Evolutionary conservation across 2,797 vertebrate genomes (phyloP).

Genomic region (Sorex maritimensis): DNA sequence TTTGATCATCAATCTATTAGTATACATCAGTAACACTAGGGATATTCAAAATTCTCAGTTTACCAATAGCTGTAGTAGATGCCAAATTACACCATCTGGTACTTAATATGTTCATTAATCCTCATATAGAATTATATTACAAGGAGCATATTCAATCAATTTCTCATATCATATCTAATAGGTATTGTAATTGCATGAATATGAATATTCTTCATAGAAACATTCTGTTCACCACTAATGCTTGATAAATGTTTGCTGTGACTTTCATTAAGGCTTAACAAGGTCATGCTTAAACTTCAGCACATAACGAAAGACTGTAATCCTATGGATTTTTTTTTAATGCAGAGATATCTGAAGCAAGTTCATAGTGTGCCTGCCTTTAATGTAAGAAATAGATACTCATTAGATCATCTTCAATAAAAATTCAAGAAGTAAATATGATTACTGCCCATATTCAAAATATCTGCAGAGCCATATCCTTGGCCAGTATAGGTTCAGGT

Average conservation of each 20-base stretch:
- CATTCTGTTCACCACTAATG: slow-evolving; percentile 49
- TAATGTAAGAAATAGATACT: slow-evolving; percentile 62
- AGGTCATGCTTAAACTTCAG: slow-evolving; percentile 68
- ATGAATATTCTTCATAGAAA: slow-evolving; percentile 65
- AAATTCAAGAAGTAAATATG: slow-evolving; percentile 69
- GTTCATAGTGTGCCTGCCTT: not conserved
- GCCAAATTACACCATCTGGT: slow-evolving; percentile 83
- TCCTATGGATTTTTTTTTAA: slow-evolving; percentile 34
- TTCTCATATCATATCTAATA: slow-evolving; percentile 75
- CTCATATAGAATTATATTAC: slow-evolving; percentile 78
- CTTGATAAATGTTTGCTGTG: slow-evolving; percentile 70
- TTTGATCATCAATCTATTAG: slow-evolving; percentile 79
- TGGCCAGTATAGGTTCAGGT: not conserved
- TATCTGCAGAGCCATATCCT: slow-evolving; percentile 45
- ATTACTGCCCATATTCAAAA: slow-evolving; percentile 60
- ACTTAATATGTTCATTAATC: slow-evolving; percentile 84
- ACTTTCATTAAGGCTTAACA: slow-evolving; percentile 75
- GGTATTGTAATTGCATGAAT: slow-evolving; percentile 64
- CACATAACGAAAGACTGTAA: slow-evolving; percentile 29
- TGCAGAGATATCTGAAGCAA: slow-evolving; percentile 71
- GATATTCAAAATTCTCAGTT: slow-evolving; percentile 74
- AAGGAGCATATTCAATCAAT: slow-evolving; percentile 81
- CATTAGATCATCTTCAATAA: slow-evolving; percentile 65
- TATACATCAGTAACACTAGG: slow-evolving; percentile 64
- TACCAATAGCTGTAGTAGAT: slow-evolving; percentile 80